Evolutionary conservation across 2,113 vertebrate species (phyloP).

Genomic region (Salminus brasiliensis): DNA sequence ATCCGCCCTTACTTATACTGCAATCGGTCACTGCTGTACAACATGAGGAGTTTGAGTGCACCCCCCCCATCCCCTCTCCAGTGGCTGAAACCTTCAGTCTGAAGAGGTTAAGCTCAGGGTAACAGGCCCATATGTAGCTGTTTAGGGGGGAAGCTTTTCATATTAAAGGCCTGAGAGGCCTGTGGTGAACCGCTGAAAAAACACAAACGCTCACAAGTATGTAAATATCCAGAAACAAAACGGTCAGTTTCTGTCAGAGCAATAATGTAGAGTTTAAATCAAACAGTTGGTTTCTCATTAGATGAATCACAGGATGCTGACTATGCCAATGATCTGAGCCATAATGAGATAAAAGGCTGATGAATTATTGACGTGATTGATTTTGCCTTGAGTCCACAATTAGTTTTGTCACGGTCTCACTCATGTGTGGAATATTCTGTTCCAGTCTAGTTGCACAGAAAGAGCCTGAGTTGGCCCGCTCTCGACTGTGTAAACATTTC

Average conservation of each 20-base stretch:
- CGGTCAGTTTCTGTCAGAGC: slow-evolving; percentile 27
- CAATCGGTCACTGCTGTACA: no score
- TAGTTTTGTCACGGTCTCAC: neutral
- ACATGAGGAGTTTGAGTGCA: no score
- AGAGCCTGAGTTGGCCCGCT: neutral
- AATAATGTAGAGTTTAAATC: slow-evolving; percentile 4
- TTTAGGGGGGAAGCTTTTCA: neutral
- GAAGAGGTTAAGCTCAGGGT: slow-evolving; percentile 36
- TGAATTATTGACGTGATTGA: slow-evolving; percentile 11
- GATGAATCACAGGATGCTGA: neutral
- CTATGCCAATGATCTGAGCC: no score
- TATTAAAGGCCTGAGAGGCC: neutral
- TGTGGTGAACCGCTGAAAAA: slow-evolving; percentile 37
- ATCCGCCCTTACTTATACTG: no score
- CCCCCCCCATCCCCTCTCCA: no score
- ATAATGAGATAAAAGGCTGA: neutral
- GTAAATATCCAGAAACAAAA: neutral
- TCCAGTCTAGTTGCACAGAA: neutral
- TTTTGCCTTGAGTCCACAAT: neutral
- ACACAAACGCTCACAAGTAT: slow-evolving; percentile 9
- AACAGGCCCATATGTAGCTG: slow-evolving; percentile 38
- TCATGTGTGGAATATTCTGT: slow-evolving; percentile 1
- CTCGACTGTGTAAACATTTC: neutral
- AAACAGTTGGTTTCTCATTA: neutral
- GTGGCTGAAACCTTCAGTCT: no score